Evolutionary conservation across 2,113 vertebrate genomes (phyloP).

Genomic region (Heptranchias perlo): DNA sequence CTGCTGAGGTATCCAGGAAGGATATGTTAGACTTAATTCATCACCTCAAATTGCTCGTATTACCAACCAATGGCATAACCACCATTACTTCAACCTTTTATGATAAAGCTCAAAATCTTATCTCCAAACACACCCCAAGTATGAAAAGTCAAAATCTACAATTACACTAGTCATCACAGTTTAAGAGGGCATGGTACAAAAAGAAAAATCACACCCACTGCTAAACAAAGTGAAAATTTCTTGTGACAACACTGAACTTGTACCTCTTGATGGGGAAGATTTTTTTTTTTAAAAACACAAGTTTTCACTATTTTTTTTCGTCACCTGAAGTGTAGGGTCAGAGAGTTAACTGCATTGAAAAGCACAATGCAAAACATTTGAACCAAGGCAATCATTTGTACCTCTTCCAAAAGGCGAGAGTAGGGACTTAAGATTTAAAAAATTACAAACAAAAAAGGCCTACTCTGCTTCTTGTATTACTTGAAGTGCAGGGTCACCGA

Average conservation of each 20-base stretch:
- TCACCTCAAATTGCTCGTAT: background rate
- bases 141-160: background rate
- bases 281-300: too few species aligned
- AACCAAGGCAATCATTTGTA: background rate
- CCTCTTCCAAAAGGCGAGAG: background rate
- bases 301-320: too few species aligned
- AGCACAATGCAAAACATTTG: background rate
- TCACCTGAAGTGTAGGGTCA: background rate
- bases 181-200: background rate
- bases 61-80: background rate
- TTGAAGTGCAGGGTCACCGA: background rate
- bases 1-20: background rate
- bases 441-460: too few species aligned
- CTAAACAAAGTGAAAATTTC: background rate
- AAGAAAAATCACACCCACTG: background rate
- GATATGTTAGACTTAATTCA: background rate
- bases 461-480: background rate
- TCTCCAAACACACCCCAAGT: background rate
- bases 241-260: background rate
- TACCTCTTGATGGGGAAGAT: background rate
- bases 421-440: background rate
- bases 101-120: background rate
- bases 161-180: background rate
- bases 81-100: background rate
- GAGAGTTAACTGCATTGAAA: background rate